Percentiles rank a stretch among this genome's conserved stretches.
These are phyloP conservation scores for Neomicropteryx cornuta DNA, from an alignment of 1,140 invertebrate genomes.

Conservation along the genomic window DNA sequence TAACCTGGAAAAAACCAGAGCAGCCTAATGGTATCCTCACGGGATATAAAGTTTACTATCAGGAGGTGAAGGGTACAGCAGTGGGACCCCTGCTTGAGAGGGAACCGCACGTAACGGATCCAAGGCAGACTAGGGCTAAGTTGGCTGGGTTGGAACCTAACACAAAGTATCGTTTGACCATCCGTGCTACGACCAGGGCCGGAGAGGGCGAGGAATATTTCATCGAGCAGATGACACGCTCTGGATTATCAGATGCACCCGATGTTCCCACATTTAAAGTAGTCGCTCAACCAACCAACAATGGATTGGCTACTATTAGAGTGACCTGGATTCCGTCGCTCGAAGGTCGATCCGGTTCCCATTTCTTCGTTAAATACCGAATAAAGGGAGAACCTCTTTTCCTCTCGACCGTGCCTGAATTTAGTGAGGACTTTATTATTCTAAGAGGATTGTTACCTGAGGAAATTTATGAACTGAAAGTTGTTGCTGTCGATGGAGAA, in stretches of 20 bases:
- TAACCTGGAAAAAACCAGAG: slow-evolving; percentile 87
- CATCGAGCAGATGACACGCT: slow-evolving; percentile 65
- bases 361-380: slow-evolving; percentile 78
- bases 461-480: slow-evolving; percentile 78
- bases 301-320: slow-evolving; percentile 62
- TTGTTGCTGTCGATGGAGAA: slow-evolving; percentile 86
- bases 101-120: slow-evolving; percentile 64
- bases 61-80: slow-evolving; percentile 62
- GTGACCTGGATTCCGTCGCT: slow-evolving; percentile 72
- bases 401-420: slow-evolving; percentile 48
- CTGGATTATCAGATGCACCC: slow-evolving; percentile 47
- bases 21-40: slow-evolving; percentile 88
- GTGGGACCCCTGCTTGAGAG: slow-evolving; percentile 58
- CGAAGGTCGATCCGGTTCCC: slow-evolving; percentile 63
- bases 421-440: slow-evolving; percentile 61
- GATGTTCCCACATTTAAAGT: slow-evolving; percentile 68
- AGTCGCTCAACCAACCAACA: slow-evolving; percentile 54
- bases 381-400: slow-evolving; percentile 60
- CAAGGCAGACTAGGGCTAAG: slow-evolving; percentile 67
- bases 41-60: slow-evolving; percentile 88
- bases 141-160: slow-evolving; percentile 71
- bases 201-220: slow-evolving; percentile 78
- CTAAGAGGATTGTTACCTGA: slow-evolving; percentile 71
- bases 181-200: slow-evolving; percentile 68
- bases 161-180: slow-evolving; percentile 82